phyloP scores from a whole-genome alignment of 2,797 vertebrate genomes.

The Lates japonicus region DNA sequence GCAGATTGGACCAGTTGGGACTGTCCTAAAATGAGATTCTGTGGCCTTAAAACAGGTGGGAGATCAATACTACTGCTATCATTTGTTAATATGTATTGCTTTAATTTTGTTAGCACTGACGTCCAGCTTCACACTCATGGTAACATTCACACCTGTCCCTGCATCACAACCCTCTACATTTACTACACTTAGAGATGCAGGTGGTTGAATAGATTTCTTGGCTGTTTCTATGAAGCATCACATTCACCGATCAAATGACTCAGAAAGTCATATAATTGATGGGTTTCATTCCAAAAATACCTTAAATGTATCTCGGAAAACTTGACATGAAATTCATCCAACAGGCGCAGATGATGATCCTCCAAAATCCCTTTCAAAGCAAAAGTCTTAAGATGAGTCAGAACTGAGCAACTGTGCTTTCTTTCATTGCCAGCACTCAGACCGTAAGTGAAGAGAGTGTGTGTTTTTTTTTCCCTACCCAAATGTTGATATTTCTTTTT shows the following conservation, averaged over 20 bases:
- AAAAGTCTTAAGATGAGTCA: slow-evolving; percentile 68
- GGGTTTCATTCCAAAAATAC: slow-evolving; percentile 30
- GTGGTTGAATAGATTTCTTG: slow-evolving; percentile 6
- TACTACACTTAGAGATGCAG: slow-evolving; percentile 5
- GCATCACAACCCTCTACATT: slow-evolving; percentile 8
- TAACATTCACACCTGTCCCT: slow-evolving; percentile 5
- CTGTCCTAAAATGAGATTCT: slow-evolving; percentile 31
- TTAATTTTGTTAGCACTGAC: neutral
- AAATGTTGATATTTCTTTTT: slow-evolving; percentile 29
- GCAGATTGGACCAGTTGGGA: slow-evolving; percentile 23
- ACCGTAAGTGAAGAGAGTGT: slow-evolving; percentile 19
- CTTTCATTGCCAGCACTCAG: slow-evolving; percentile 45
- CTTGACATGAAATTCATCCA: slow-evolving; percentile 60
- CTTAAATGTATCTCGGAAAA: slow-evolving; percentile 53
- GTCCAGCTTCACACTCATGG: slow-evolving; percentile 10
- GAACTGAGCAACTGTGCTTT: slow-evolving; percentile 58
- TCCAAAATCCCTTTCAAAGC: slow-evolving; percentile 61
- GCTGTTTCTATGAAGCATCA: slow-evolving; percentile 21
- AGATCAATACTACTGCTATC: neutral
- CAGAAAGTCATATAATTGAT: slow-evolving; percentile 33
- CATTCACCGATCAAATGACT: slow-evolving; percentile 33
- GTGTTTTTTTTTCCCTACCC: slow-evolving; percentile 16
- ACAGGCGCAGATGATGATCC: slow-evolving; percentile 56
- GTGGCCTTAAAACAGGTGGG: slow-evolving; percentile 35
- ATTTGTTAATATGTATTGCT: neutral